phyloP scores from a whole-genome alignment of 2,888 invertebrate genomes.

The Limnephilus auricula region DNA sequence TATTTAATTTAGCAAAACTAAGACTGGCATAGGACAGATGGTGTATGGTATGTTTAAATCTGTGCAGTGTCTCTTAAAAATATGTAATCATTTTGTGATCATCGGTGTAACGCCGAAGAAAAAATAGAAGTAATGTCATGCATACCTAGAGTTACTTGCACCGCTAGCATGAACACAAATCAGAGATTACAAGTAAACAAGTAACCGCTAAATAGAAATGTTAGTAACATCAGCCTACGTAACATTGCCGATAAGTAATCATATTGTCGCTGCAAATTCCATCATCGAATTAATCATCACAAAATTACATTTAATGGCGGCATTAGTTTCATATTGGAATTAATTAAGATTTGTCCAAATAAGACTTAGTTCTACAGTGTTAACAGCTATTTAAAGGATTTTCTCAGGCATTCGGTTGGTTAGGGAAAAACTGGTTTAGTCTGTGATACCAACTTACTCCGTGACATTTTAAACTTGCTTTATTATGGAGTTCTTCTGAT shows the following conservation, averaged over 20 bases:
- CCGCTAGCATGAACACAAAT: conserved; percentile 66
- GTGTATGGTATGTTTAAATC: not conserved
- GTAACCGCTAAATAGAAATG: conserved; percentile 49
- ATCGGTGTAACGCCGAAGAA: not conserved
- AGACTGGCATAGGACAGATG: not conserved
- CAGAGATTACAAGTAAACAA: conserved; percentile 64
- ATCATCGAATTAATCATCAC: not conserved
- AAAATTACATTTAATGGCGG: not conserved
- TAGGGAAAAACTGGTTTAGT: too few relatives aligned
- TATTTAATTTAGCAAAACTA: conserved; percentile 2
- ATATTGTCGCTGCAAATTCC: not conserved
- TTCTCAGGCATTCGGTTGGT: too few relatives aligned
- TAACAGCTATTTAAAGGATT: too few relatives aligned
- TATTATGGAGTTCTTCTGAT: too few relatives aligned
- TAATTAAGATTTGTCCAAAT: not conserved
- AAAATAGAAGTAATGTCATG: conserved; percentile 63
- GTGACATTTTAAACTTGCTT: too few relatives aligned
- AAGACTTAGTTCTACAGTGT: too few relatives aligned
- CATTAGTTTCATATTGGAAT: not conserved
- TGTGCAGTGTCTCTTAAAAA: not conserved
- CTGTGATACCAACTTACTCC: too few relatives aligned
- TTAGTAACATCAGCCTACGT: conserved; percentile 3
- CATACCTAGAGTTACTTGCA: conserved; percentile 66
- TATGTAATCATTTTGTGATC: not conserved
- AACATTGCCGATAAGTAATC: not conserved